Percentiles rank a stretch among this genome's conserved stretches.
These are phyloP conservation scores for Antennarius striatus DNA, from an alignment of 2,113 vertebrate genomes.

Conservation along the genomic window DNA sequence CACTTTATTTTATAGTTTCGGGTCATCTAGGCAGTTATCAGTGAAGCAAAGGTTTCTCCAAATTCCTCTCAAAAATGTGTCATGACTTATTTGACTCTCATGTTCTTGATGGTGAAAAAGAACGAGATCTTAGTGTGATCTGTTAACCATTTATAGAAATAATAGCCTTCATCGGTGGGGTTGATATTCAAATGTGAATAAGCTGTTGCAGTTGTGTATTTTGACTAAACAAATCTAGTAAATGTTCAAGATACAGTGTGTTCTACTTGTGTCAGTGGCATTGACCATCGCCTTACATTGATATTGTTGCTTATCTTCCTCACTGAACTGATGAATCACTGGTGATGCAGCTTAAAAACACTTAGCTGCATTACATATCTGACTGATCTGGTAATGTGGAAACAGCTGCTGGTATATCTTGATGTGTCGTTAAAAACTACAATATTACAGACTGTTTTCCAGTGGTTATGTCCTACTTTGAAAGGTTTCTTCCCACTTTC, in stretches of 20 bases:
- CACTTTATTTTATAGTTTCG: background rate
- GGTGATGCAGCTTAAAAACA: conserved; percentile 13
- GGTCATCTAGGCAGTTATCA: background rate
- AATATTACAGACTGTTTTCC: conserved; percentile 10
- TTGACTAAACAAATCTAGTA: background rate
- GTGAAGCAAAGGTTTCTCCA: background rate
- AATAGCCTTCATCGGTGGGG: conserved; percentile 19
- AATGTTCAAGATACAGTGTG: background rate
- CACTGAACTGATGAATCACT: conserved; percentile 34
- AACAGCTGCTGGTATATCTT: conserved; percentile 16
- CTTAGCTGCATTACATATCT: conserved; percentile 1
- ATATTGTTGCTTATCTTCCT: conserved; percentile 24
- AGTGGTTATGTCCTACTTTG: conserved; percentile 17
- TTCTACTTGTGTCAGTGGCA: conserved; percentile 8
- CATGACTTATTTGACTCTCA: conserved; percentile 16
- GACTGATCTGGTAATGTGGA: conserved; percentile 12
- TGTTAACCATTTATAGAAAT: conserved; percentile 8
- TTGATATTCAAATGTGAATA: conserved; percentile 32
- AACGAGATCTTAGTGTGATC: conserved; percentile 11
- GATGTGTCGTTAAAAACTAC: background rate
- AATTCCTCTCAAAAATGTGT: background rate
- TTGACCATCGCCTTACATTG: background rate
- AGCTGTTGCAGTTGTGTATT: background rate
- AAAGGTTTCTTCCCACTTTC: conserved; percentile 33
- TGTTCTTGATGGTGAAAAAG: conserved; percentile 22